Percentiles rank a stretch among this genome's conserved stretches.
These are phyloP conservation scores for Coregonus sp. DNA, from an alignment of 2,797 vertebrate genomes.

Conservation along the genomic window DNA sequence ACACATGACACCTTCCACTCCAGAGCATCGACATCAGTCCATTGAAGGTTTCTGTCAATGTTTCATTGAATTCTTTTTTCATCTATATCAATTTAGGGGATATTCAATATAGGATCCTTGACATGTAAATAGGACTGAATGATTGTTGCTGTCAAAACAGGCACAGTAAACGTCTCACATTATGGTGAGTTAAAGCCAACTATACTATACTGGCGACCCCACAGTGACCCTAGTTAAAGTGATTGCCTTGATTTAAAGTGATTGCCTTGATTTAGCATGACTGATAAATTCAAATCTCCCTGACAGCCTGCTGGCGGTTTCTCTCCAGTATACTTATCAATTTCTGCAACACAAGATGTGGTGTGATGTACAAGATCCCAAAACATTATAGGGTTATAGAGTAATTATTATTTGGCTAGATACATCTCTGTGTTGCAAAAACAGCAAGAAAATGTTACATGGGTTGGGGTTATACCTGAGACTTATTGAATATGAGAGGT, in stretches of 20 bases:
- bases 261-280: background rate
- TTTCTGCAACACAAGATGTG: slow-evolving; percentile 29
- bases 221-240: too few species aligned
- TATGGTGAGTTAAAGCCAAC: background rate
- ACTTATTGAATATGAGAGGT: background rate
- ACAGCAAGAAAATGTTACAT: background rate
- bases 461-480: background rate
- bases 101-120: background rate
- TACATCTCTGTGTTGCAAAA: background rate
- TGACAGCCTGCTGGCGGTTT: slow-evolving; percentile 34
- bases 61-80: background rate
- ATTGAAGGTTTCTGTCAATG: background rate
- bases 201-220: too few species aligned
- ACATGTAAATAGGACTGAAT: background rate
- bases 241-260: too few species aligned
- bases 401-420: background rate
- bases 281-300: slow-evolving; percentile 29
- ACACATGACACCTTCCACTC: background rate
- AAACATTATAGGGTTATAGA: background rate
- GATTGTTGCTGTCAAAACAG: background rate
- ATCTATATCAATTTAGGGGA: background rate
- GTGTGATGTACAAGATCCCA: slow-evolving; percentile 4
- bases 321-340: slow-evolving; percentile 37
- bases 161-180: background rate
- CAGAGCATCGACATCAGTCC: background rate